Evolutionary conservation across 2,113 vertebrate species (phyloP), one percentile per base, ranked within the genome.

Genomic region (Rana temporaria): DNA sequence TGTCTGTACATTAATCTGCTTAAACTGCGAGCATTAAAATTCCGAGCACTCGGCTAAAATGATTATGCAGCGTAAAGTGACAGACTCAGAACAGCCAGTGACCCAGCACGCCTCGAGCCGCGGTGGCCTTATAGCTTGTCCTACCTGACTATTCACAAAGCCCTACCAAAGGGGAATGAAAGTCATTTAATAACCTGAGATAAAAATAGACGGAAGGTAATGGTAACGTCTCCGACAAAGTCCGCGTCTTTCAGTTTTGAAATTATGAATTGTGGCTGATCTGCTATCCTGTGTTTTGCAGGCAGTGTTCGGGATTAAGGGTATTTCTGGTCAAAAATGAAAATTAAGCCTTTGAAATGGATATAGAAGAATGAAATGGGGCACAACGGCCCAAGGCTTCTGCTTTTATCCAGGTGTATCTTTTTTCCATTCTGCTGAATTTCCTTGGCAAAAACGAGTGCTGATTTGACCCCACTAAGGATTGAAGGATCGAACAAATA

Each of bases 11-110:
- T 59, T 56, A 59, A 38, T 15, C 55, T 60, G 55, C 30, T 74
- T 34, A 74, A 38, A 59, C 26, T 32, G 32, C 34, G 55, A 32
- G 20, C 30, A 74, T 74, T 74, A 73, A 34, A 18, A 71, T 71
- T 71, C 69, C 1, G 19, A 38, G 56, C 70, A 73, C 70, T 73
- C 6, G 59, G 24, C 70, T 18, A 0, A 56, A 16, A 52, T 72
- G 52, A 72, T 19, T 24, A 19, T 73, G 71, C 71, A 16, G 71
- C 4, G 16, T 56, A 38, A 74, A 59, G 15, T 59, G 55, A 34
- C 59, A 60, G 59, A n/a, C 70, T 74, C 26, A 19, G 55, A 48
- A 60, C 30, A 6, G 4, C 17, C 55, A 16, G 71, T n/a, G 26
- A 74, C 71, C 71, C 71, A 19, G 56, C 19, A 55, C 52, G 26